Conservation (phyloP, 2,113 vertebrate genomes). For the Tinamus guttatus region DNA sequence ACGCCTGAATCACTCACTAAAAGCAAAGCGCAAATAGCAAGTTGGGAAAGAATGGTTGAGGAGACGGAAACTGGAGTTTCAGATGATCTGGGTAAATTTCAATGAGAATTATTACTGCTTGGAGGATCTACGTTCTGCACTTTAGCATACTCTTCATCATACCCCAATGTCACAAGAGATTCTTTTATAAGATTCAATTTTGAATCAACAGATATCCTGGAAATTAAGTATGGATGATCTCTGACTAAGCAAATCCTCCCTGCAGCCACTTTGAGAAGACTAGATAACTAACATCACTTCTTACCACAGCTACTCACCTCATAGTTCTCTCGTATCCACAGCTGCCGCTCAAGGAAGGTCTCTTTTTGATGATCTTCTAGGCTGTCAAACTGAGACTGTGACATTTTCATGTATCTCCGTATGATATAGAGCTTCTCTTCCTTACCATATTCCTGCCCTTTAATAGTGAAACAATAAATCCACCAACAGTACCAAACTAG, state of each 20-base stretch:
- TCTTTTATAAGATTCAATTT: neutral
- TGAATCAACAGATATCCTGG: neutral
- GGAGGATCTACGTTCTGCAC: neutral
- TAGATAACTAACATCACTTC: neutral
- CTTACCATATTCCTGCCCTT: slow-evolving; percentile 90
- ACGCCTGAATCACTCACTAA: neutral
- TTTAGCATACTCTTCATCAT: neutral
- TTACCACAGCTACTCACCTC: slow-evolving; percentile 79
- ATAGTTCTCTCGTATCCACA: slow-evolving; percentile 94
- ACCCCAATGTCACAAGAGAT: neutral
- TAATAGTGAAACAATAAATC: slow-evolving; percentile 92
- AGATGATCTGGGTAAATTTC: neutral
- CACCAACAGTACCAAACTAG: slow-evolving; percentile 88
- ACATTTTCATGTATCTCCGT: slow-evolving; percentile 94
- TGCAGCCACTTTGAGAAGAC: neutral
- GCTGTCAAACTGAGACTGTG: slow-evolving; percentile 93
- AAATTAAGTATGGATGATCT: neutral
- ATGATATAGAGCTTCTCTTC: slow-evolving; percentile 94
- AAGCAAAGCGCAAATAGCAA: neutral
- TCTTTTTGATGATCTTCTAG: slow-evolving; percentile 87
- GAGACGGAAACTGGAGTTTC: neutral
- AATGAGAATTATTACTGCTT: neutral
- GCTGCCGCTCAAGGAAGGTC: slow-evolving; percentile 85
- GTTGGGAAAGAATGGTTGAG: neutral
- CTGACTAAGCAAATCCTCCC: neutral